A percentile compares a stretch with the other conserved stretches of the same genome.
Conservation (phyloP, 2,113 vertebrate genomes). For the Xyliphius kryptos region DNA sequence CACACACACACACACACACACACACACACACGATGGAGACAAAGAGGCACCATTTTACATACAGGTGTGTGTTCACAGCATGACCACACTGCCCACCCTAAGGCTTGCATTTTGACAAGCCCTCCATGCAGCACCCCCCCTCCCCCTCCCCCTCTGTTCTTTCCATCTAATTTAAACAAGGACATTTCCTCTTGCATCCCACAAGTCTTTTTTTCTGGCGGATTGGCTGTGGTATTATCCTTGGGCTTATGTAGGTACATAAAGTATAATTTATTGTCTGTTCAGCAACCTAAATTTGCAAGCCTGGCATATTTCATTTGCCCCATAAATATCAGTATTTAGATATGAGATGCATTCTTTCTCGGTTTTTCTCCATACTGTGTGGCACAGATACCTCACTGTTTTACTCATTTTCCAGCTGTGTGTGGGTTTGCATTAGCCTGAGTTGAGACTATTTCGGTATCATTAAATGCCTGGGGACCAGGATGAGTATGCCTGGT, state of each 20-base stretch:
- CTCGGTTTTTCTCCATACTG: slow-evolving; percentile 39
- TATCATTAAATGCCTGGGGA: slow-evolving; percentile 38
- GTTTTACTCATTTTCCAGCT: slow-evolving; percentile 42
- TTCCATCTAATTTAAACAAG: slow-evolving; percentile 48
- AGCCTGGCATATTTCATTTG: slow-evolving; percentile 64
- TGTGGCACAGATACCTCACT: slow-evolving; percentile 43
- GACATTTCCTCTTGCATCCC: slow-evolving; percentile 45
- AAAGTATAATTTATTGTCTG: slow-evolving; percentile 68
- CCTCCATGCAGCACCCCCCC: slow-evolving; percentile 41
- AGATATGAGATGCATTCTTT: slow-evolving; percentile 44
- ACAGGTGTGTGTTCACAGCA: slow-evolving; percentile 37
- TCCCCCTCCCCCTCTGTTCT: not conserved
- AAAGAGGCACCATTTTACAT: slow-evolving; percentile 20
- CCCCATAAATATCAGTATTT: slow-evolving; percentile 63
- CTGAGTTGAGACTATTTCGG: slow-evolving; percentile 39
- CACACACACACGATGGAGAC: slow-evolving; percentile 27
- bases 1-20: not conserved
- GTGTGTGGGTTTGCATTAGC: slow-evolving; percentile 26
- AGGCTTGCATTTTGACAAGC: slow-evolving; percentile 34
- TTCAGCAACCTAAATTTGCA: slow-evolving; percentile 67
- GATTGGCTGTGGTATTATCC: slow-evolving; percentile 54
- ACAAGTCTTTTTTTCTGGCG: slow-evolving; percentile 51
- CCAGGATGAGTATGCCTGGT: not conserved
- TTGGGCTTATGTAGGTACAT: slow-evolving; percentile 51
- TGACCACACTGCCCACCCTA: slow-evolving; percentile 14